phyloP scores from a whole-genome alignment of 2,113 vertebrate species.

The Atractosteus spatula region DNA sequence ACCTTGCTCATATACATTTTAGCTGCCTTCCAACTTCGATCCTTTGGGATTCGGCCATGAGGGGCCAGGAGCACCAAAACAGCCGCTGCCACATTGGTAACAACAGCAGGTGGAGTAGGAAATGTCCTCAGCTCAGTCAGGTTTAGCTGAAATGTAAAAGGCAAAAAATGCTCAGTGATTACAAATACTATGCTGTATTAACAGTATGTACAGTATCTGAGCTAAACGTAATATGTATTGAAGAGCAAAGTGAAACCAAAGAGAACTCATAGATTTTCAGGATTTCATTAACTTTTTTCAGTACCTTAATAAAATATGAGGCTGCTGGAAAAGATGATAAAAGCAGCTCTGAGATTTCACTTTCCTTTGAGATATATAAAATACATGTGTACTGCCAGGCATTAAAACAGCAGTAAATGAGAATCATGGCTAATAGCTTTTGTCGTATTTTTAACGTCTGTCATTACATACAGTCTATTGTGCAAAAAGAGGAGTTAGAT shows the following conservation, averaged over 20 bases:
- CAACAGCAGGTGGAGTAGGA: slow-evolving; percentile 57
- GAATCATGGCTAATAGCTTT: not conserved
- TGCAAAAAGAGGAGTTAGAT: not conserved
- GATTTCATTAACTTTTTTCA: too few species aligned
- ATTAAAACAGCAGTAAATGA: slow-evolving; percentile 3
- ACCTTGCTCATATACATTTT: slow-evolving; percentile 70
- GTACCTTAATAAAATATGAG: too few species aligned
- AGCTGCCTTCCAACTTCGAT: slow-evolving; percentile 69
- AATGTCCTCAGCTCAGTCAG: slow-evolving; percentile 68
- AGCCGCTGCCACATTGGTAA: slow-evolving; percentile 56
- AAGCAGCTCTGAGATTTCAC: too few species aligned
- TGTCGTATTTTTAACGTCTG: too few species aligned
- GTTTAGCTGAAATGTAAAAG: slow-evolving; percentile 53
- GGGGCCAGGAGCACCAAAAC: slow-evolving; percentile 59
- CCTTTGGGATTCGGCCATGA: slow-evolving; percentile 58
- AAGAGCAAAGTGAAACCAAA: not conserved
- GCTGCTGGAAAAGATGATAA: too few species aligned
- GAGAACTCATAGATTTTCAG: not conserved
- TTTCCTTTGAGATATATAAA: too few species aligned
- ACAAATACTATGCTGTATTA: too few species aligned
- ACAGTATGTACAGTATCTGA: too few species aligned
- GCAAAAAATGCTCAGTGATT: too few species aligned
- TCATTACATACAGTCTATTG: too few species aligned
- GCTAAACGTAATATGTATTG: too few species aligned
- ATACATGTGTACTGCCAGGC: not conserved